phyloP scores from a whole-genome alignment of 2,888 invertebrate genomes.

The Stenoptilia bipunctidactyla region DNA sequence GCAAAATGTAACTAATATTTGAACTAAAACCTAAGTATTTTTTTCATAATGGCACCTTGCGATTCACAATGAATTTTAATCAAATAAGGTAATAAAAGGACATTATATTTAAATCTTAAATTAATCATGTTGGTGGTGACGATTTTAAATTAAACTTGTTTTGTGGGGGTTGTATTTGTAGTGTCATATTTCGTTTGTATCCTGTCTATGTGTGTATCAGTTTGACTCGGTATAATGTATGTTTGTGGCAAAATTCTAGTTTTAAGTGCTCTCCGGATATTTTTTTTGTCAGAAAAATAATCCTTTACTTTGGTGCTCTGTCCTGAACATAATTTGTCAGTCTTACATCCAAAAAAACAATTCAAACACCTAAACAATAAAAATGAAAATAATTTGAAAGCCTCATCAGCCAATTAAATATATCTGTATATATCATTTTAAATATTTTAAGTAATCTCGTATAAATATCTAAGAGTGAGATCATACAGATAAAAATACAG shows the following conservation, averaged over 20 bases:
- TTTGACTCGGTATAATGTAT: conserved; percentile 17
- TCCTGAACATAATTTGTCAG: conserved; percentile 41
- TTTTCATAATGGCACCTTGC: conserved; percentile 57
- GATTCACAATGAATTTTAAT: conserved; percentile 33
- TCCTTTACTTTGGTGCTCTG: conserved; percentile 50
- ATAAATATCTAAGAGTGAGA: conserved; percentile 69
- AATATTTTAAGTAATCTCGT: conserved; percentile 62
- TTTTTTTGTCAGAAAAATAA: conserved; percentile 27
- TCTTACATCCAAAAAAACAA: conserved; percentile 53
- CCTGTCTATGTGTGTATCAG: conserved; percentile 19
- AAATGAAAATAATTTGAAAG: conserved; percentile 56
- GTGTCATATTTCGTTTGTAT: conserved; percentile 15
- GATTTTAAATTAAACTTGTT: conserved; percentile 8
- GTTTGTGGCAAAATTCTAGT: conserved; percentile 23
- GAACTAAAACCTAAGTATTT: conserved; percentile 51
- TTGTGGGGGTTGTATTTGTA: conserved; percentile 6
- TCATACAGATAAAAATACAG: conserved; percentile 63
- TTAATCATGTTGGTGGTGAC: conserved; percentile 16
- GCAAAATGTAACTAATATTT: conserved; percentile 19
- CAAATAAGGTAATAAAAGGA: background rate
- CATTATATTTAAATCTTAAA: conserved; percentile 21
- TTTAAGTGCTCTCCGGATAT: conserved; percentile 39
- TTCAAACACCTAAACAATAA: conserved; percentile 35
- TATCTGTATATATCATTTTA: conserved; percentile 55
- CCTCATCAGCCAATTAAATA: conserved; percentile 68